These are phyloP conservation scores for Aptenodytes forsteri DNA, from an alignment of 2,113 vertebrate species.

Conservation along the genomic window DNA sequence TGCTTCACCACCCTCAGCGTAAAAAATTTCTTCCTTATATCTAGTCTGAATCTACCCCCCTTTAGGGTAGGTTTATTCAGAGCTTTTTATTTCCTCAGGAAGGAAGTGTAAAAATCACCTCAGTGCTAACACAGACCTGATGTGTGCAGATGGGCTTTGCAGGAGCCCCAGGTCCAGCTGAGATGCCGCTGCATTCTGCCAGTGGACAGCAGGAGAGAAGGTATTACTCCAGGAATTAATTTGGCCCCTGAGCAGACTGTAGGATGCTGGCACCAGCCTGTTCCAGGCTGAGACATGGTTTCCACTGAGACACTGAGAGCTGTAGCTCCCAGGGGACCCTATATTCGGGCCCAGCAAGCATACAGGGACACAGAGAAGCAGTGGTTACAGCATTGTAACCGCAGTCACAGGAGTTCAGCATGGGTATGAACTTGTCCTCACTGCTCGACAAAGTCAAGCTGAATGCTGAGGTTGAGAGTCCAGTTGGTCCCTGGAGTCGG, in stretches of 20 bases:
- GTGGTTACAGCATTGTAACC: not conserved
- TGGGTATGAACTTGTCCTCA: not conserved
- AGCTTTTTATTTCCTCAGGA: not conserved
- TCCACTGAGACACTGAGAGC: not conserved
- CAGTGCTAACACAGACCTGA: not conserved
- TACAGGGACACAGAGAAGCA: not conserved
- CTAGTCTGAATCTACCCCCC: not conserved
- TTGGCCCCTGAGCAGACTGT: not conserved
- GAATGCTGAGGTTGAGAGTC: not conserved
- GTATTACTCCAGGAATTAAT: not conserved
- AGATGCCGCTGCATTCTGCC: not conserved
- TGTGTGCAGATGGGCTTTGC: not conserved
- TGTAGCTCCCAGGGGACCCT: not conserved
- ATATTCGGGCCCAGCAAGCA: not conserved
- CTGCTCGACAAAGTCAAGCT: not conserved
- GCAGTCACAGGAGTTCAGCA: not conserved
- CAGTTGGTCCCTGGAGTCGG: not conserved
- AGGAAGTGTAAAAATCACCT: not conserved
- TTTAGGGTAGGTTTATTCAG: not conserved
- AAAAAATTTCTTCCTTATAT: not conserved
- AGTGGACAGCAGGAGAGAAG: not conserved
- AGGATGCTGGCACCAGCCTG: not conserved
- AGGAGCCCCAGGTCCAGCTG: not conserved
- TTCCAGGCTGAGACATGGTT: not conserved
- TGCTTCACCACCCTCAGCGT: accelerated